Evolutionary conservation across 2,888 invertebrate genomes (phyloP).

Genomic region (Proisotoma minuta): DNA sequence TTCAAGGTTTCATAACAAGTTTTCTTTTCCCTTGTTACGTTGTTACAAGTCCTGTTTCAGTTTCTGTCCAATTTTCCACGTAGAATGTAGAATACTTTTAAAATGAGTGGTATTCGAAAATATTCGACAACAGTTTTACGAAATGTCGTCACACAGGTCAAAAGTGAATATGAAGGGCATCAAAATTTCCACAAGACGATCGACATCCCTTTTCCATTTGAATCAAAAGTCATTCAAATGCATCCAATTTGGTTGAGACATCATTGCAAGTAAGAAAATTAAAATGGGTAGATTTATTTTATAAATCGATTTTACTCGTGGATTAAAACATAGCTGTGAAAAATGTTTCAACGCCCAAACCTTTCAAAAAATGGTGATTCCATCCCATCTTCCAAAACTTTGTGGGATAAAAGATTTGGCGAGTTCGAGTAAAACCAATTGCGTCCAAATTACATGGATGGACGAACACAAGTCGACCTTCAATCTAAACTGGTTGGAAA

Average conservation of each 20-base stretch:
- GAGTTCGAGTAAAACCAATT: conserved; percentile 46
- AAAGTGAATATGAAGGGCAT: no score
- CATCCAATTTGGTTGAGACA: conserved; percentile 60
- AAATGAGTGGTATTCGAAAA: no score
- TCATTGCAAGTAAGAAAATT: conserved; percentile 56
- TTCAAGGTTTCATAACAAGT: no score
- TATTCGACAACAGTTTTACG: no score
- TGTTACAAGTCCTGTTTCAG: no score
- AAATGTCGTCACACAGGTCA: no score
- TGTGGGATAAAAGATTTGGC: conserved; percentile 17
- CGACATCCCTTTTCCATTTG: background rate
- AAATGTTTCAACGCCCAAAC: conserved; percentile 60
- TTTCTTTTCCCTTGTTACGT: no score
- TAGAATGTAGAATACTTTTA: no score
- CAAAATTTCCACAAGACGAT: background rate
- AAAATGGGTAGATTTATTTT: conserved; percentile 1
- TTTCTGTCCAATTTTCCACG: no score
- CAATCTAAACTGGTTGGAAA: conserved; percentile 54
- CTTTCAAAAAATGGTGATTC: conserved; percentile 59
- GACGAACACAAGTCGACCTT: conserved; percentile 59
- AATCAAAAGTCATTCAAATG: conserved; percentile 44
- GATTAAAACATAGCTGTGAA: conserved; percentile 54
- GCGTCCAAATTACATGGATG: conserved; percentile 57
- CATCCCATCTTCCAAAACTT: conserved; percentile 55
- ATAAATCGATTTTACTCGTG: conserved; percentile 17